Evolutionary conservation across 2,113 vertebrate species (phyloP).

Genomic region (Grallaria varia): DNA sequence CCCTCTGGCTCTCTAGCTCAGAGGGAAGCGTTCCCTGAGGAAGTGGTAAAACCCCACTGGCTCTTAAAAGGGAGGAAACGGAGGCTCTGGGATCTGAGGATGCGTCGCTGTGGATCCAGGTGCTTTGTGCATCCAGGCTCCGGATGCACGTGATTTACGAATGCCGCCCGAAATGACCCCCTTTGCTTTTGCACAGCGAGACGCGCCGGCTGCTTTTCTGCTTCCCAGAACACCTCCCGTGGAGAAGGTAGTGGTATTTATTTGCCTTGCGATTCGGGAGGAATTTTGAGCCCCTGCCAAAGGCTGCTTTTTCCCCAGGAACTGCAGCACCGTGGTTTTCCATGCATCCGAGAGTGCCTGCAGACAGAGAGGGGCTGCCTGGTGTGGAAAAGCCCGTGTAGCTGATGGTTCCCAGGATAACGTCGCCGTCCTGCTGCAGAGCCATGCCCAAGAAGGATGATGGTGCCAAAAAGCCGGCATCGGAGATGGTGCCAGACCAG

Average conservation of each 20-base stretch:
- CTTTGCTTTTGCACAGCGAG: not conserved
- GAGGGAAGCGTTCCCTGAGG: not conserved
- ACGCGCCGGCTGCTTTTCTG: not conserved
- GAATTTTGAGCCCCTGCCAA: slow-evolving; percentile 26
- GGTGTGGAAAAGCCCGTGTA: not conserved
- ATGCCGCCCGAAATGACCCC: rapidly evolving
- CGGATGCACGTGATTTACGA: not conserved
- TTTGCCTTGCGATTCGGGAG: slow-evolving; percentile 27
- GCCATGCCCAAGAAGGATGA: not conserved
- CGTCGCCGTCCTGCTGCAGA: not conserved
- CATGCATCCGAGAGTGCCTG: not conserved
- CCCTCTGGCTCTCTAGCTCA: not conserved
- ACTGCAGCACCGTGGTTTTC: not conserved
- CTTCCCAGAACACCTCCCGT: slow-evolving; percentile 26
- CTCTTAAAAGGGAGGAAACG: not conserved
- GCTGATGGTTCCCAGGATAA: not conserved
- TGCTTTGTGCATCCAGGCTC: not conserved
- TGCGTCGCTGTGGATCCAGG: not conserved
- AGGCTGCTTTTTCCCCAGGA: slow-evolving; percentile 19
- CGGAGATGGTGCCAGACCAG: not conserved
- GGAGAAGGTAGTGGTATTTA: slow-evolving; percentile 39
- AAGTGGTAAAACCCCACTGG: not conserved
- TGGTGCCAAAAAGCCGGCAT: rapidly evolving
- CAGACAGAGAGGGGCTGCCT: not conserved
- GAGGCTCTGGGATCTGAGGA: not conserved